Evolutionary conservation across 2,113 vertebrate genomes (phyloP).

Genomic region (cattle (Bos taurus)): DNA sequence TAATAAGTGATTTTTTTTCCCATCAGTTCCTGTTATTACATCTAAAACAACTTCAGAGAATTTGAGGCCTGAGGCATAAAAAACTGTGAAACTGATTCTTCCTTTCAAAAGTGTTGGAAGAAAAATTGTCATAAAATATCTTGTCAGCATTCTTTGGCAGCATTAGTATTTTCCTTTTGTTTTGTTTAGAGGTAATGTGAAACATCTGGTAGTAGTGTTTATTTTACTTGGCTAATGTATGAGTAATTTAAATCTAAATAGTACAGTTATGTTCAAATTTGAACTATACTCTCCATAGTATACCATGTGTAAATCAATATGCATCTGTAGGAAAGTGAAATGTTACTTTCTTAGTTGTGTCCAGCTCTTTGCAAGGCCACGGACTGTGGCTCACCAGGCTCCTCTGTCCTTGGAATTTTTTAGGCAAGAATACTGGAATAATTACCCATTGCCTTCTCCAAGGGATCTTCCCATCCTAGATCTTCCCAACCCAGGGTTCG

Average conservation of each 20-base stretch:
- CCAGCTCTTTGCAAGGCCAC: not conserved
- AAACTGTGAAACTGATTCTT: not conserved
- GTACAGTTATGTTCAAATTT: not conserved
- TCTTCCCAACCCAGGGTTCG: not conserved
- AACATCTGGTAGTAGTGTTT: not conserved
- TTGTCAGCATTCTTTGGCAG: not conserved
- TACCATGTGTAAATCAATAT: not conserved
- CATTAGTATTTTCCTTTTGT: slow-evolving; percentile 1
- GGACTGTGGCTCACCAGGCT: not conserved
- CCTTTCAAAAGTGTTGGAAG: not conserved
- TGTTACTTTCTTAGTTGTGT: not conserved
- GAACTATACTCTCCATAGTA: not conserved
- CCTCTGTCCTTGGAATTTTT: not conserved
- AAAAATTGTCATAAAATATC: not conserved
- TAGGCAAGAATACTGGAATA: not conserved
- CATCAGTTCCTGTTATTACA: not conserved
- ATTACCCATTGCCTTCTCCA: not conserved
- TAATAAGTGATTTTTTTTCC: not conserved
- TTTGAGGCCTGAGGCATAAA: not conserved
- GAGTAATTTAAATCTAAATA: not conserved
- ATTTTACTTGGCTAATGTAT: not conserved
- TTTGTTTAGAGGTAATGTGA: not conserved
- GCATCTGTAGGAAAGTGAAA: not conserved
- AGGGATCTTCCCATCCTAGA: not conserved
- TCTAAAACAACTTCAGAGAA: not conserved